These are phyloP conservation scores for Ennomos quercinarius DNA, from an alignment of 2,888 invertebrate genomes.

Conservation along the genomic window DNA sequence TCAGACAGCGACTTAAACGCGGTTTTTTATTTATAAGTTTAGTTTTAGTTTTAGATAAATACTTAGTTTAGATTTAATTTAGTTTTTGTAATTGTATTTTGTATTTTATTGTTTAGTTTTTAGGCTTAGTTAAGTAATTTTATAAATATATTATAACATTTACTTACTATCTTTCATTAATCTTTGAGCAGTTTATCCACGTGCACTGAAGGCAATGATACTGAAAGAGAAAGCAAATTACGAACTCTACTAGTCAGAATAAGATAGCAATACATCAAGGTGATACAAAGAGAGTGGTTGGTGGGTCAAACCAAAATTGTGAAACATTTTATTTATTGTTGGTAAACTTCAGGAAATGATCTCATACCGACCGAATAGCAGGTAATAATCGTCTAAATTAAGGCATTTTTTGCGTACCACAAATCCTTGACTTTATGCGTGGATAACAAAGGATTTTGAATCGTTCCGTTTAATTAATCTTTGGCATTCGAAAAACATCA, in stretches of 20 bases:
- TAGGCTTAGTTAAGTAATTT: too few species aligned
- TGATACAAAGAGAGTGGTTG: constrained; percentile 70
- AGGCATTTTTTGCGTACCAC: constrained; percentile 41
- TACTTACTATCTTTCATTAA: constrained; percentile 36
- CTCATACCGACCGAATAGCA: constrained; percentile 50
- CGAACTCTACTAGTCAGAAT: constrained; percentile 48
- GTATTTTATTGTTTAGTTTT: too few species aligned
- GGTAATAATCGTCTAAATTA: constrained; percentile 49
- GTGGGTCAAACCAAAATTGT: constrained; percentile 62
- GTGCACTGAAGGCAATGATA: constrained; percentile 68
- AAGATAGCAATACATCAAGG: constrained; percentile 67
- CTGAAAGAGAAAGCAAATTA: constrained; percentile 58
- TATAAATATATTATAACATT: too few species aligned
- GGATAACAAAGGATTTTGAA: constrained; percentile 28
- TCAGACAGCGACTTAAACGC: too few species aligned
- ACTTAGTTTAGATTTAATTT: too few species aligned
- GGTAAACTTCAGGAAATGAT: constrained; percentile 68
- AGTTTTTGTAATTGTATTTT: too few species aligned
- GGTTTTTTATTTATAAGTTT: too few species aligned
- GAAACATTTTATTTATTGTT: constrained; percentile 63
- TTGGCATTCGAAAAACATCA: neutral
- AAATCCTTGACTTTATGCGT: constrained; percentile 49
- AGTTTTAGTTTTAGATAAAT: too few species aligned
- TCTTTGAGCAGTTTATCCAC: constrained; percentile 70
- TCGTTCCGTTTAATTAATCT: constrained; percentile 14